phyloP scores from a whole-genome alignment of 2,797 vertebrate genomes.

The Protonibea diacanthus region DNA sequence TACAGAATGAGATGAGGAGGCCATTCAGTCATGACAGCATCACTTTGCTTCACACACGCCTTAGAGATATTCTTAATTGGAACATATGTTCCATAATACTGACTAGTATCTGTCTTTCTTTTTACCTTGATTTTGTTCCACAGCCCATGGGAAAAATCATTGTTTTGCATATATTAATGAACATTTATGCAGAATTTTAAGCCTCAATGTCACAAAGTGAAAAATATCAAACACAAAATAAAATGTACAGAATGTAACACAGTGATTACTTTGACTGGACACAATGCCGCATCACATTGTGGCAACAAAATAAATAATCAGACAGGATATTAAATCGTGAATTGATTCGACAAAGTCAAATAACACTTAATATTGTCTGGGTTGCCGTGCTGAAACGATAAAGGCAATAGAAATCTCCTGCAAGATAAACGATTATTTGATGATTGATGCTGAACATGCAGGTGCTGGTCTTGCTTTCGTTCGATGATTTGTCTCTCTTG shows the following conservation, averaged over 20 bases:
- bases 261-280: background rate
- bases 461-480: background rate
- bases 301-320: background rate
- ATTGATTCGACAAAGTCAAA: background rate
- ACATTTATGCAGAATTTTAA: background rate
- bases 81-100: conserved; percentile 37
- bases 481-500: background rate
- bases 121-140: background rate
- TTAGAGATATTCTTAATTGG: conserved; percentile 47
- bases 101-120: background rate
- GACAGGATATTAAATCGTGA: background rate
- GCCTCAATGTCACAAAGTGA: background rate
- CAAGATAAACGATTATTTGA: background rate
- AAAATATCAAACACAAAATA: background rate
- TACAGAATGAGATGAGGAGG: conserved; percentile 23
- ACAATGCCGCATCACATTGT: background rate
- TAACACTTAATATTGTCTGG: background rate
- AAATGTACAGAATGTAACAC: background rate
- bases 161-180: background rate
- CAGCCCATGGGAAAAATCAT: background rate
- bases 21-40: conserved; percentile 41
- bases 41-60: conserved; percentile 41
- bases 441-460: background rate
- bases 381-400: background rate
- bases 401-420: background rate